Evolutionary conservation across 2,113 vertebrate species (phyloP).

Genomic region (Eolophus roseicapilla): DNA sequence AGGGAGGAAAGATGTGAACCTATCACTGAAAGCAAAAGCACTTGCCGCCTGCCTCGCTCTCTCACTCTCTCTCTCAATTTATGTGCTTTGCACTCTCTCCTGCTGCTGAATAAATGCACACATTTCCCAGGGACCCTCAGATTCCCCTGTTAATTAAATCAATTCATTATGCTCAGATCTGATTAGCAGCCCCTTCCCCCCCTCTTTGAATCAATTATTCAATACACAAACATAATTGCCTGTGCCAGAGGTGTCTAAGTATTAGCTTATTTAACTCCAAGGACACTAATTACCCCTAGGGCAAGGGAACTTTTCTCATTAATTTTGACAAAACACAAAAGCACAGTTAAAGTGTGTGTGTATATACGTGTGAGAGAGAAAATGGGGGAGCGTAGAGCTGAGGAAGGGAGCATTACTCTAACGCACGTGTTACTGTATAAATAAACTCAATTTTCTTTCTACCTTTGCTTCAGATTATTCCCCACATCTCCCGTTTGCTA

Average conservation of each 20-base stretch:
- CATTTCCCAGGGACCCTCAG: conserved; percentile 96
- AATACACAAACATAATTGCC: conserved; percentile 99
- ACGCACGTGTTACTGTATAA: conserved; percentile 65
- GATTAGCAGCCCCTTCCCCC: conserved; percentile 99
- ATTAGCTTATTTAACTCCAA: conserved; percentile 99
- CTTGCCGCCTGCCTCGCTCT: conserved; percentile 80
- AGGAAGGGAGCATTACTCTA: conserved; percentile 49
- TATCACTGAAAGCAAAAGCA: conserved; percentile 83
- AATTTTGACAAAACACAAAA: conserved; percentile 99
- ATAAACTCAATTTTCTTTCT: conserved; percentile 54
- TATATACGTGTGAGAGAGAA: conserved; percentile 65
- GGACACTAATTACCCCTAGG: conserved; percentile 99
- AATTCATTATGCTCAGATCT: conserved; percentile 99
- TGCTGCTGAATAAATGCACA: conserved; percentile 90
- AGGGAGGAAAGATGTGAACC: conserved; percentile 73
- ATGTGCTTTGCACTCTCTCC: conserved; percentile 85
- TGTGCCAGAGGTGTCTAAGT: conserved; percentile 99
- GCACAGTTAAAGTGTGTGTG: conserved; percentile 92
- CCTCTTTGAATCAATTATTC: conserved; percentile 99
- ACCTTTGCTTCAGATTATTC: not conserved
- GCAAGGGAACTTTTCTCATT: conserved; percentile 99
- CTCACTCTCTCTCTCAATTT: conserved; percentile 82
- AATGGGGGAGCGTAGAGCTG: conserved; percentile 44
- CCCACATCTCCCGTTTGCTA: not conserved
- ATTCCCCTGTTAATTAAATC: conserved; percentile 99